These are phyloP conservation scores for Nematopogon swammerdamellus DNA, from an alignment of 2,888 invertebrate species.

Conservation along the genomic window DNA sequence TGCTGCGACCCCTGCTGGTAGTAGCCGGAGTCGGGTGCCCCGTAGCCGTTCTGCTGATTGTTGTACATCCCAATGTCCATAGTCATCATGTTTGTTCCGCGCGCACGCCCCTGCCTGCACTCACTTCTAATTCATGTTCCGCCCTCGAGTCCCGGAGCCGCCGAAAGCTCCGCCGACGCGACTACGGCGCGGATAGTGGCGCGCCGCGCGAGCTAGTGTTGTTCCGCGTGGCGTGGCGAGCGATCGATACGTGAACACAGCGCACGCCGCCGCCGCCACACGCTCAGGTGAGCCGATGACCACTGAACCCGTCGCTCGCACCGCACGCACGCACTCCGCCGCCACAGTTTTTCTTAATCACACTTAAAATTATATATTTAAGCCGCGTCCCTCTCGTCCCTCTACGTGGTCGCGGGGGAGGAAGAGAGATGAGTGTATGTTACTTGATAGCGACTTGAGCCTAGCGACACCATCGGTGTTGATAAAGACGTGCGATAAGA, in stretches of 20 bases:
- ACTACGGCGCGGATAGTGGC: conserved; percentile 18
- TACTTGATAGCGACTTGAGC: no score
- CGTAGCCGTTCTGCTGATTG: conserved; percentile 59
- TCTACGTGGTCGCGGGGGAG: conserved; percentile 18
- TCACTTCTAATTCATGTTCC: background rate
- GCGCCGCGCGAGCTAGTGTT: conserved; percentile 25
- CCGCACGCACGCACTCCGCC: conserved; percentile 9
- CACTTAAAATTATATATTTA: conserved; percentile 28
- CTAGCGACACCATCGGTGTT: background rate
- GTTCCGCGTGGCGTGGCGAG: no score
- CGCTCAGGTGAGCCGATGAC: conserved; percentile 35
- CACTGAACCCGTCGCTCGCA: conserved; percentile 32
- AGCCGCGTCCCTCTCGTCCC: conserved; percentile 30
- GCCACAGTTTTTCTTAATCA: conserved; percentile 18
- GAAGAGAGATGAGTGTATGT: conserved; percentile 30
- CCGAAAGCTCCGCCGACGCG: background rate
- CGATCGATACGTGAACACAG: no score
- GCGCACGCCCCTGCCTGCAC: background rate
- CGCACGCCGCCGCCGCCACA: conserved; percentile 41
- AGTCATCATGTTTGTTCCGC: conserved; percentile 65
- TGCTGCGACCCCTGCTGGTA: conserved; percentile 49
- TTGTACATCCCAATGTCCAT: conserved; percentile 82
- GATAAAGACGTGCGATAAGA: conserved; percentile 2
- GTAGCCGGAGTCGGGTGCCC: conserved; percentile 36
- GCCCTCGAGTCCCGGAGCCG: conserved; percentile 1